phyloP scores from a whole-genome alignment of 2,113 vertebrate species.

The Hirundichthys speculiger region DNA sequence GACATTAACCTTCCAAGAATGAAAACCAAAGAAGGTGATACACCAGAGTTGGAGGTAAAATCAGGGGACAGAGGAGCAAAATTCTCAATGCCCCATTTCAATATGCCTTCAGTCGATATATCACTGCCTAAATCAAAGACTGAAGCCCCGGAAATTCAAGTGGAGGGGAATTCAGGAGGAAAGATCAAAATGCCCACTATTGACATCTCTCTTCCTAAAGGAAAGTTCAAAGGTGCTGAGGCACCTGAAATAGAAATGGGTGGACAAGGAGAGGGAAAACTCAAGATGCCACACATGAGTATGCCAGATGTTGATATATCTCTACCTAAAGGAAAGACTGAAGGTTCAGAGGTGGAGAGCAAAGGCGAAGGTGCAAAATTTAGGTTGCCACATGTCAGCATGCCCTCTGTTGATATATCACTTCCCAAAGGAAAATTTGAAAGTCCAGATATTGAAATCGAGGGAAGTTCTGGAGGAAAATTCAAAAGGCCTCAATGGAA shows the following conservation, averaged over 20 bases:
- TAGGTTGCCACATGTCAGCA: conserved; percentile 47
- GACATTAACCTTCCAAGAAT: conserved; percentile 58
- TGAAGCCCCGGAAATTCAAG: conserved; percentile 4
- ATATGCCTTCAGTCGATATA: conserved; percentile 50
- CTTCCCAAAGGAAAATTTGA: conserved; percentile 58
- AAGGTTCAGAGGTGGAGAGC: conserved; percentile 34
- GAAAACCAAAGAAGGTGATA: conserved; percentile 37
- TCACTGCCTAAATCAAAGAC: neutral
- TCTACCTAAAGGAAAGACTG: conserved; percentile 34
- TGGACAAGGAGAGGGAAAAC: conserved; percentile 25
- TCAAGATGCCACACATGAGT: conserved; percentile 48
- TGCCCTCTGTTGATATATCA: conserved; percentile 68
- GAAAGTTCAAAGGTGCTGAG: conserved; percentile 37
- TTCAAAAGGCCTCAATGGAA: conserved; percentile 52
- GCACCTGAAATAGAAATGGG: conserved; percentile 34
- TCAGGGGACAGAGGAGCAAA: conserved; percentile 21
- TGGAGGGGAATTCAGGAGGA: neutral
- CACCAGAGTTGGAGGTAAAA: conserved; percentile 15
- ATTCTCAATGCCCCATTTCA: conserved; percentile 64
- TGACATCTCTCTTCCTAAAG: conserved; percentile 46
- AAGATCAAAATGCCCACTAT: conserved; percentile 59
- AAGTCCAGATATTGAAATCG: conserved; percentile 31
- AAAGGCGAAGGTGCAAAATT: conserved; percentile 33
- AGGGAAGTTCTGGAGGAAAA: conserved; percentile 27
- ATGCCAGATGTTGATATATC: conserved; percentile 58